Evolutionary conservation across 1,140 invertebrate species (phyloP), one percentile per base, ranked within the genome.

Genomic region (Meloidogyne hapla): DNA sequence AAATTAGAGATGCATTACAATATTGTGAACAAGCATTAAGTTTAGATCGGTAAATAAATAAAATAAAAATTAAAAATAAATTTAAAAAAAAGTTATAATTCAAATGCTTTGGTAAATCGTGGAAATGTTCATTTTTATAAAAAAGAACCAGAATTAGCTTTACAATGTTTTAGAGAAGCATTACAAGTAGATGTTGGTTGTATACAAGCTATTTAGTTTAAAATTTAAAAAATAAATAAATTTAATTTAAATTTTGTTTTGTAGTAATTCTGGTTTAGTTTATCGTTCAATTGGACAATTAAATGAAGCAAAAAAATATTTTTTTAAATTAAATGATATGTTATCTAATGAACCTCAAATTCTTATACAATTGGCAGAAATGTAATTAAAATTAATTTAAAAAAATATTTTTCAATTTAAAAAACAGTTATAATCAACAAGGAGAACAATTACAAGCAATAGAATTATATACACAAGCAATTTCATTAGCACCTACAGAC

Each of bases 21-120:
- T 94, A 92, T 86, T 92, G 91, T 5, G 91, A 93, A 84, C 89
- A 92, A 80, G 92, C 93, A 23, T 90, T 92, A 82, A 90, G 91
- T 83, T 90, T 92, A 64, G 94, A 93, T 87, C 91, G 89, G 77
- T 94, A 15, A 56, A 13, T 2, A 15, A 45, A 45, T 6, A 8
- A n/a, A 56, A 8, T 42, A 12, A 42, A 42, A 56, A 56, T n/a
- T 56, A n/a, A 56, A 56, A 18, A 48, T 18, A 18, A 18, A 48
- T 48, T 5, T 48, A 3, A 56, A n/a, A n/a, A n/a, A n/a, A 6
- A 56, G 48, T n/a, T 56, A 93, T 82, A 95, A 94, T 88, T 90
- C 92, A 1, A 90, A 92, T 83, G 93, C 93, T 23, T 91, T 94
- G 80, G 93, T 96, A 1, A 97, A 96, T 89, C 91, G 94, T 82